phyloP scores from a whole-genome alignment of 2,888 invertebrate genomes.

The Melinaea menophilus region DNA sequence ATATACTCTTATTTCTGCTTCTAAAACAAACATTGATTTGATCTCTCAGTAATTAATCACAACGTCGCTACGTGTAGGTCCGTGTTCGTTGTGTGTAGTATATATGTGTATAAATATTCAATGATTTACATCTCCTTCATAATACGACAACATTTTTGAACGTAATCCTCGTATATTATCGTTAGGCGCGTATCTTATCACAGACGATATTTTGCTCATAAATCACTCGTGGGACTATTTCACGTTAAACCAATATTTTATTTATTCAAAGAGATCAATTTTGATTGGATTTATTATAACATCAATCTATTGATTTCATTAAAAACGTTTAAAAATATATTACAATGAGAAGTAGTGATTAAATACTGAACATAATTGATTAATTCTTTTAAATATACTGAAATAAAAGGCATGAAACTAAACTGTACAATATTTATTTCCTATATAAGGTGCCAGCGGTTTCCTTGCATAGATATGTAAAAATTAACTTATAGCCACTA shows the following conservation, averaged over 20 bases:
- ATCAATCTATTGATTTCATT: not conserved
- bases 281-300: not conserved
- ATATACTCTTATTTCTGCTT: too few species aligned
- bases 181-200: constrained; percentile 14
- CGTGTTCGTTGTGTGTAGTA: constrained; percentile 19
- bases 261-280: not conserved
- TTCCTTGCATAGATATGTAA: too few species aligned
- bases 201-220: constrained; percentile 22
- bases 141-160: constrained; percentile 23
- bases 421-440: too few species aligned
- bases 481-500: too few species aligned
- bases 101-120: constrained; percentile 26
- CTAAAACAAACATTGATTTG: too few species aligned
- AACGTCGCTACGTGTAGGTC: not conserved
- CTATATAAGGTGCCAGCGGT: too few species aligned
- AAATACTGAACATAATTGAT: too few species aligned
- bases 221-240: constrained; percentile 15
- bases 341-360: too few species aligned
- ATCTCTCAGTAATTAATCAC: too few species aligned
- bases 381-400: too few species aligned
- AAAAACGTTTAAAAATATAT: too few species aligned
- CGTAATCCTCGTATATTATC: constrained; percentile 9
- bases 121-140: constrained; percentile 28
- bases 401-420: too few species aligned
- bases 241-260: not conserved